Evolutionary conservation across 30 jellyfish, hydroid and myxozoan genomes (phyloP).

Genomic region (Chironex yamaguchii): DNA sequence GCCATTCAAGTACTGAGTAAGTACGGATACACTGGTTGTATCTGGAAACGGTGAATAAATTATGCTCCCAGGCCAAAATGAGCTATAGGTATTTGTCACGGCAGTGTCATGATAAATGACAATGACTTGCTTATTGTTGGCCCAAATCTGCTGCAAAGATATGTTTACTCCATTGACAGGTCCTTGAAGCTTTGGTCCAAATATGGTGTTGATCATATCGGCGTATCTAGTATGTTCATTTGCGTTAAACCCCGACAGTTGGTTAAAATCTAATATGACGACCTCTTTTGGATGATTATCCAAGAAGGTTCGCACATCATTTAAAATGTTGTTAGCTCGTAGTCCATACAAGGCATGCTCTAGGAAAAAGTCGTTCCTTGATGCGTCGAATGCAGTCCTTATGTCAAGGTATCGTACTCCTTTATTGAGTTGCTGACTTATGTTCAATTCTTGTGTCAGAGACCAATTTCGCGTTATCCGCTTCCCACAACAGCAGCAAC

Average conservation of each 20-base stretch:
- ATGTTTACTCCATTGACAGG: conserved; percentile 47
- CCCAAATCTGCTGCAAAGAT: conserved; percentile 64
- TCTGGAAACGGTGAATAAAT: conserved; percentile 80
- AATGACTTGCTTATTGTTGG: conserved; percentile 21
- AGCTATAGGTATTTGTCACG: conserved; percentile 8
- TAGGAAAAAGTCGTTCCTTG: conserved; percentile 48
- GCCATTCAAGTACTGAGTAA: conserved; percentile 36
- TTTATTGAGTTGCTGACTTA: conserved; percentile 42
- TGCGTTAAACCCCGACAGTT: conserved; percentile 35
- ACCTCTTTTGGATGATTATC: conserved; percentile 74
- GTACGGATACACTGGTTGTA: conserved; percentile 41
- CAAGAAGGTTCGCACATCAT: conserved; percentile 45
- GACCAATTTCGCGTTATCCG: conserved; percentile 75
- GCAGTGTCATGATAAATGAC: conserved; percentile 59
- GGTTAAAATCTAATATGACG: conserved; percentile 81
- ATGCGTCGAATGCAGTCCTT: conserved; percentile 68
- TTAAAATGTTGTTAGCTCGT: conserved; percentile 22
- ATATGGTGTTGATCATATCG: conserved; percentile 10
- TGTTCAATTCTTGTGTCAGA: conserved; percentile 54
- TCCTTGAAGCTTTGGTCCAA: conserved; percentile 54
- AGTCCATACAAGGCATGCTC: conserved; percentile 84
- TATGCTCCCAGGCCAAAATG: conserved; percentile 46
- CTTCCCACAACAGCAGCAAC: conserved; percentile 70
- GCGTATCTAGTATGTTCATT: conserved; percentile 8
- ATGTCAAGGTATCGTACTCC: conserved; percentile 85